These are phyloP conservation scores for Nasonia vitripennis DNA, from an alignment of 1,140 invertebrate genomes.

Conservation along the genomic window DNA sequence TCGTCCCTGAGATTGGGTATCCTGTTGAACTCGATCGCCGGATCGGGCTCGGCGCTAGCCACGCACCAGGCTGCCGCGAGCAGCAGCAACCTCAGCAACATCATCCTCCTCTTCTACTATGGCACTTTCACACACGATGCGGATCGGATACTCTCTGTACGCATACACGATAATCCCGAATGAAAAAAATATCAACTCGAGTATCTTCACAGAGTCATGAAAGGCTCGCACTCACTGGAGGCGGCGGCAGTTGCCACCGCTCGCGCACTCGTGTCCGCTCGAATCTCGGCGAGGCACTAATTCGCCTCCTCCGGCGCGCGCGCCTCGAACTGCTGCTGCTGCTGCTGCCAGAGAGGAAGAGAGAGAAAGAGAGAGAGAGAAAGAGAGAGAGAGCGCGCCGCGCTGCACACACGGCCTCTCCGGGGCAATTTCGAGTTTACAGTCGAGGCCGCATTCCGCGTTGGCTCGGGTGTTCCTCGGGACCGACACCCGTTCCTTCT, in stretches of 20 bases:
- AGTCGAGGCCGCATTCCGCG: conserved; percentile 53
- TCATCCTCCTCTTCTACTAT: conserved; percentile 46
- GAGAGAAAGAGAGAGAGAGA: background rate
- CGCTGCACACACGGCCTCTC: background rate
- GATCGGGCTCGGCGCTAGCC: conserved; percentile 56
- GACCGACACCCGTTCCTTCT: background rate
- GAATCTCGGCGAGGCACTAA: conserved; percentile 50
- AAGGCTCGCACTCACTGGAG: conserved; percentile 1
- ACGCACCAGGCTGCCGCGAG: conserved; percentile 48
- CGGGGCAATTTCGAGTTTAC: conserved; percentile 52
- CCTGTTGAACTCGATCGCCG: conserved; percentile 62
- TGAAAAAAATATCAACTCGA: background rate
- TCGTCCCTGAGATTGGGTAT: conserved; percentile 64
- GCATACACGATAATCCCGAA: too few species aligned
- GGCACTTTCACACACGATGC: conserved; percentile 49
- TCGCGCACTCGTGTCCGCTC: conserved; percentile 37
- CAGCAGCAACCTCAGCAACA: conserved; percentile 45
- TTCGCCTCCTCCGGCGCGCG: conserved; percentile 15
- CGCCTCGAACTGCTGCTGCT: background rate
- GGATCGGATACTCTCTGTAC: too few species aligned
- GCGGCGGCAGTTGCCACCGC: conserved; percentile 29
- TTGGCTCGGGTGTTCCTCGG: background rate
- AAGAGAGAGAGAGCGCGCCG: conserved; percentile 9
- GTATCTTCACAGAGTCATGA: background rate
- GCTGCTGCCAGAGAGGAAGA: background rate